Conservation (phyloP, 1,140 invertebrate genomes). For the Atta texana region DNA sequence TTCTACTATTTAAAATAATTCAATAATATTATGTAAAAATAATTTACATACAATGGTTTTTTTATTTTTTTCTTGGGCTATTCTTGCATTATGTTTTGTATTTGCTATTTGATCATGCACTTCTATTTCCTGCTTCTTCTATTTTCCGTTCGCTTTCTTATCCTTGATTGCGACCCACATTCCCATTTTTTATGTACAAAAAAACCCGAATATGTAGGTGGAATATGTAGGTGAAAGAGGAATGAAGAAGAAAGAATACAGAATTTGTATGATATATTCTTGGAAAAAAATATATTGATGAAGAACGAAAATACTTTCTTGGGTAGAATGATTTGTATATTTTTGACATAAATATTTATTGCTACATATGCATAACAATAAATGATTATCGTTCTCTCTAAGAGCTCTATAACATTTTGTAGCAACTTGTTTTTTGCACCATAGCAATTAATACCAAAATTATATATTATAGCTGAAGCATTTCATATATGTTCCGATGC, state of each 20-base stretch:
- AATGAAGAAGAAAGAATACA: not conserved
- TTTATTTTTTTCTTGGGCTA: not conserved
- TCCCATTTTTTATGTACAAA: not conserved
- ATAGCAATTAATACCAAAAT: not conserved
- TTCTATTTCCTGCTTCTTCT: not conserved
- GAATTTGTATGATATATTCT: not conserved
- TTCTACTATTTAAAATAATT: slow-evolving; percentile 8
- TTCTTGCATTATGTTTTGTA: not conserved
- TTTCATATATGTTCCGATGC: slow-evolving; percentile 22
- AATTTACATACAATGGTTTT: not conserved
- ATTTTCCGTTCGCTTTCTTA: not conserved
- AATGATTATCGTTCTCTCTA: not conserved
- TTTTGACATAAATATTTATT: not conserved
- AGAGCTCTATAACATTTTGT: not conserved
- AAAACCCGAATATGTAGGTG: not conserved
- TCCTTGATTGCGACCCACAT: not conserved
- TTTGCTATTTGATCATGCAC: not conserved
- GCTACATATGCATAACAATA: not conserved
- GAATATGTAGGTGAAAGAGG: not conserved
- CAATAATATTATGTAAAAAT: not conserved
- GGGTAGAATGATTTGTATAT: not conserved
- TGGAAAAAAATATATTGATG: not conserved
- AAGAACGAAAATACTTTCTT: not conserved
- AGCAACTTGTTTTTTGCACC: slow-evolving; percentile 50
- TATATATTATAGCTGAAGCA: not conserved